Percentiles rank a stretch among this genome's conserved stretches.
These are phyloP conservation scores for Gisinianus flammeolus DNA, from an alignment of 2,888 invertebrate genomes.

Conservation along the genomic window DNA sequence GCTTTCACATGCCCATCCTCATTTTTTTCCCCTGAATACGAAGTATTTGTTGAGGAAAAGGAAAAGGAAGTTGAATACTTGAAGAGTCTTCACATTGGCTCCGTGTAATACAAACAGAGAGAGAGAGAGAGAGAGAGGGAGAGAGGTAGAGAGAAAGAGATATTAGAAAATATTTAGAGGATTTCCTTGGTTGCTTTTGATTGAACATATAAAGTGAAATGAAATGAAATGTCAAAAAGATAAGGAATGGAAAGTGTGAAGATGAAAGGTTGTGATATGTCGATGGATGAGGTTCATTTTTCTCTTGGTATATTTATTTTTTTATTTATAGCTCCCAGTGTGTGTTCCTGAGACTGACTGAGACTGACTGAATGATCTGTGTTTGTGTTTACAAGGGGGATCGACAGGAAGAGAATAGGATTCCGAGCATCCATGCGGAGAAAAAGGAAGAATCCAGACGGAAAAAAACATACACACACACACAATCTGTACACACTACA, in stretches of 20 bases:
- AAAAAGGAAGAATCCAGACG: no score
- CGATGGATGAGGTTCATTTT: no score
- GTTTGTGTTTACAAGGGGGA: conserved; percentile 19
- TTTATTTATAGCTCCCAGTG: conserved; percentile 30
- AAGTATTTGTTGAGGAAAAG: neutral
- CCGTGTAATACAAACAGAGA: no score
- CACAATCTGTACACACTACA: no score
- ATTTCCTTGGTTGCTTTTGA: no score
- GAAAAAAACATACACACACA: no score
- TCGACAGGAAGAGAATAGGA: no score
- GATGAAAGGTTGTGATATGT: conserved; percentile 1
- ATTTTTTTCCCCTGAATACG: neutral
- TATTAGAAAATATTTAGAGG: neutral
- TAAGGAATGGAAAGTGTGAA: conserved; percentile 8
- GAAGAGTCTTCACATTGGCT: no score
- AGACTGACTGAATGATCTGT: conserved; percentile 32
- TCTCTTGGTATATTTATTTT: no score
- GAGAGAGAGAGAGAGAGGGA: conserved; percentile 15
- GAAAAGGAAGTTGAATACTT: neutral
- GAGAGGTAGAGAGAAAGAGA: neutral
- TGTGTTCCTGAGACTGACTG: no score
- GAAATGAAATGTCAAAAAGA: conserved; percentile 1
- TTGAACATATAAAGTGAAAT: no score
- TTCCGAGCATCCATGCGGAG: no score
- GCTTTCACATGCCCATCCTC: neutral